Conservation (phyloP, 2,797 vertebrate genomes). For the Yasuhikotakia modesta region DNA sequence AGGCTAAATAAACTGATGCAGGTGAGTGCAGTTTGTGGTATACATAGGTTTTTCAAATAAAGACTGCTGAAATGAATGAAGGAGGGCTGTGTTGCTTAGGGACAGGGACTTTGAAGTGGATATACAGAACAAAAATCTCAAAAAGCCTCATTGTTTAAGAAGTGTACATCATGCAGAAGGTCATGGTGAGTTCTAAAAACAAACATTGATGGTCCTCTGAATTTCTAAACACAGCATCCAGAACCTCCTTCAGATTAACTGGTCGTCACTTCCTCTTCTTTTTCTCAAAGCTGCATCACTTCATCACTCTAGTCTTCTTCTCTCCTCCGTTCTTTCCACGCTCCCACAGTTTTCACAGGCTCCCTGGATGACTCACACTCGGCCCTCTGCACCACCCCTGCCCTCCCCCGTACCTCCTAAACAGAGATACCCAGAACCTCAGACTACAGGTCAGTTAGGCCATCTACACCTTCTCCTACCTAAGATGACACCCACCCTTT, state of each 20-base stretch:
- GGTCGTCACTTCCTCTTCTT: conserved; percentile 67
- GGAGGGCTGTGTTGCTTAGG: conserved; percentile 12
- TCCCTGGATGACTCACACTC: conserved; percentile 72
- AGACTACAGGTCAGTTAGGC: conserved; percentile 48
- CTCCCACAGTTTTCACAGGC: conserved; percentile 81
- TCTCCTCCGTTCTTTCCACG: conserved; percentile 50
- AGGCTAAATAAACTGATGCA: background rate
- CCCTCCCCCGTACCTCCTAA: conserved; percentile 59
- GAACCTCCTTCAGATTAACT: conserved; percentile 58
- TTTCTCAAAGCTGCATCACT: conserved; percentile 75
- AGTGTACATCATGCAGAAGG: background rate
- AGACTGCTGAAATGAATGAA: background rate
- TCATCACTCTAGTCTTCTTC: conserved; percentile 64
- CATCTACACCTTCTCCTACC: conserved; percentile 36
- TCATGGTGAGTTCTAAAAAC: conserved; percentile 11
- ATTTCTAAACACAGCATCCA: conserved; percentile 32
- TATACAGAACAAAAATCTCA: conserved; percentile 10
- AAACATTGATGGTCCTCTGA: background rate
- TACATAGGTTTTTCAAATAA: conserved; percentile 19
- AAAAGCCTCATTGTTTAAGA: background rate
- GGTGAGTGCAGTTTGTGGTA: conserved; percentile 12
- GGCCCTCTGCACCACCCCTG: conserved; percentile 61
- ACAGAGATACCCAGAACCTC: conserved; percentile 53
- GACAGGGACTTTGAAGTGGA: background rate
- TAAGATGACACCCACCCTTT: conserved; percentile 5